These are phyloP conservation scores for Saguinus midas DNA, from an alignment of 2,113 vertebrate genomes.

Conservation along the genomic window DNA sequence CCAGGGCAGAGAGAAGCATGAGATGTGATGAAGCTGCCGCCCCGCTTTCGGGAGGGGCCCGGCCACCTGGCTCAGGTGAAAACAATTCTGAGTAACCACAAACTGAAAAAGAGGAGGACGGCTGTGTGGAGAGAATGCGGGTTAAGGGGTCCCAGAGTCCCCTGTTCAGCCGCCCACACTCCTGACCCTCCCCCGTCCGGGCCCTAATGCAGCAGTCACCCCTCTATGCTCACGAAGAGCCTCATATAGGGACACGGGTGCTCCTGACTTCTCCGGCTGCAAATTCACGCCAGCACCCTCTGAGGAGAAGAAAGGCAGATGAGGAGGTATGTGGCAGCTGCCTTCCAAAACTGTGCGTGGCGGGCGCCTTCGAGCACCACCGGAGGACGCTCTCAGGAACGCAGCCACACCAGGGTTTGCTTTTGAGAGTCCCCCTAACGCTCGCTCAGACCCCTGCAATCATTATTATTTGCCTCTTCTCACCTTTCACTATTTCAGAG, in stretches of 20 bases:
- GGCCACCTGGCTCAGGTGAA: neutral
- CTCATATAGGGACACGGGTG: rapidly evolving
- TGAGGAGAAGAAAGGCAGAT: neutral
- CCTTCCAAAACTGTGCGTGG: neutral
- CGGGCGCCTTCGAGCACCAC: neutral
- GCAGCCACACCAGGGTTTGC: rapidly evolving
- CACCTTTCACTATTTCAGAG: neutral
- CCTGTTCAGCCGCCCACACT: neutral
- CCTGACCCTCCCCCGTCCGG: neutral
- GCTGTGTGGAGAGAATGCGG: too few relatives aligned
- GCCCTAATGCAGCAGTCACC: neutral
- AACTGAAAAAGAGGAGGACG: too few relatives aligned
- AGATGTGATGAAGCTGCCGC: neutral
- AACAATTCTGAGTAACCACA: neutral
- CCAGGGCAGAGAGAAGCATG: neutral
- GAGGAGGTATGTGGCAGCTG: neutral
- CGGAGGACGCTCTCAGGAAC: rapidly evolving
- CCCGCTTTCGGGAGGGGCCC: neutral
- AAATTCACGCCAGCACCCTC: neutral
- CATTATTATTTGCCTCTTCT: neutral
- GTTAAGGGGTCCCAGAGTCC: neutral
- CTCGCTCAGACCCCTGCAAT: neutral
- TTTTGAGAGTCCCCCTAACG: neutral
- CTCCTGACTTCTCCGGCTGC: neutral
- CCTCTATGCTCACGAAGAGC: neutral